Evolutionary conservation across 2,888 invertebrate species (phyloP).

Genomic region (Latheticus oryzae): DNA sequence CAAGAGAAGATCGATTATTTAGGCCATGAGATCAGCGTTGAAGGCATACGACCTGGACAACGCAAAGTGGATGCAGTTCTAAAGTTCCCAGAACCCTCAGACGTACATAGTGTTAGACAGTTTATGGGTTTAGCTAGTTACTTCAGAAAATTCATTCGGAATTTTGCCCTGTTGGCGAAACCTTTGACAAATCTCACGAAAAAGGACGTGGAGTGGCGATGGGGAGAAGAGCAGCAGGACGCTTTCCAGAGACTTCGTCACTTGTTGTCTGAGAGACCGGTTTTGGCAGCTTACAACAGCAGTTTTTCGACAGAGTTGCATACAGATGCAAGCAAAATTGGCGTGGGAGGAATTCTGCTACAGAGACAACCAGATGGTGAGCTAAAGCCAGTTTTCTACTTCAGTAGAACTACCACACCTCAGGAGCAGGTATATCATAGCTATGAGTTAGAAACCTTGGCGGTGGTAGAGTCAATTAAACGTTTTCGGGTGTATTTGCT

Average conservation of each 20-base stretch:
- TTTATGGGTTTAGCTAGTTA: slow-evolving; percentile 15
- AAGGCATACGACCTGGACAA: slow-evolving; percentile 40
- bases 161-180: neutral
- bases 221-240: slow-evolving; percentile 36
- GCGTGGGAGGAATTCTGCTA: slow-evolving; percentile 50
- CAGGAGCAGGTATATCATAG: slow-evolving; percentile 49
- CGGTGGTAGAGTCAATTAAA: slow-evolving; percentile 44
- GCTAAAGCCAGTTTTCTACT: slow-evolving; percentile 49
- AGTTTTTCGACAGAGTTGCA: slow-evolving; percentile 47
- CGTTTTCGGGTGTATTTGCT: slow-evolving; percentile 43
- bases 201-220: slow-evolving; percentile 3
- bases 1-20: slow-evolving; percentile 2
- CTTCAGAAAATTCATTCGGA: slow-evolving; percentile 7
- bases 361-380: neutral
- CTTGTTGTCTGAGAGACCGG: slow-evolving; percentile 40
- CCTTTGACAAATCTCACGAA: slow-evolving; percentile 3
- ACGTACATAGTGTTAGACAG: slow-evolving; percentile 9
- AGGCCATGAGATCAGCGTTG: slow-evolving; percentile 31
- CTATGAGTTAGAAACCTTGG: slow-evolving; percentile 49
- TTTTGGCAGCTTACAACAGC: slow-evolving; percentile 48
- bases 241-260: slow-evolving; percentile 42
- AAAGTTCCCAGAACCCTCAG: slow-evolving; percentile 29
- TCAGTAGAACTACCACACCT: slow-evolving; percentile 50
- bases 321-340: slow-evolving; percentile 51
- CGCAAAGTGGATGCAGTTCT: slow-evolving; percentile 38